Conservation (phyloP, 2,113 vertebrate genomes). For the Prionailurus bengalensis region DNA sequence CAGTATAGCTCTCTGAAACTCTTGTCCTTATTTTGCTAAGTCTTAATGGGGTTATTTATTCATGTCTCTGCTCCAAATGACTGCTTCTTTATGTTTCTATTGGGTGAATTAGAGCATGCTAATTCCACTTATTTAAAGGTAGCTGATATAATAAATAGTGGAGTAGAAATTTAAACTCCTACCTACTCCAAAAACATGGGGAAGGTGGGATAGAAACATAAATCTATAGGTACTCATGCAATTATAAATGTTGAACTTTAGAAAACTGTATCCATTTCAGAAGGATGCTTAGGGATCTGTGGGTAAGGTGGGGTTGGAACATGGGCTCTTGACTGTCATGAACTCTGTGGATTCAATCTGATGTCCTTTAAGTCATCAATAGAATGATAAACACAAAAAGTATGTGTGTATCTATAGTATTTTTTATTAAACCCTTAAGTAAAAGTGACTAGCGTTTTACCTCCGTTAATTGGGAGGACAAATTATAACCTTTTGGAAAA, state of each 20-base stretch:
- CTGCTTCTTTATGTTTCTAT: not conserved
- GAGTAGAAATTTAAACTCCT: not conserved
- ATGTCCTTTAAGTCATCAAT: not conserved
- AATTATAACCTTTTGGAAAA: not conserved
- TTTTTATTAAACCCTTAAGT: not conserved
- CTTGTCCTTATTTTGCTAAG: not conserved
- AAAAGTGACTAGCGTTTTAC: not conserved
- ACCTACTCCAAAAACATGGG: not conserved
- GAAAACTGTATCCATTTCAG: not conserved
- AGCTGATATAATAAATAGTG: not conserved
- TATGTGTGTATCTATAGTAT: not conserved
- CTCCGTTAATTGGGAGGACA: not conserved
- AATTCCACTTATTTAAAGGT: not conserved
- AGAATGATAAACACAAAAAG: not conserved
- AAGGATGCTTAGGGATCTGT: not conserved
- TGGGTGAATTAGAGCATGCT: not conserved
- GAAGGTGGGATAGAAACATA: not conserved
- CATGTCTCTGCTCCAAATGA: not conserved
- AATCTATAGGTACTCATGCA: not conserved
- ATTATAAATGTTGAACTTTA: not conserved
- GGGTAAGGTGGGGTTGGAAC: not conserved
- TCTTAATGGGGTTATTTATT: not conserved
- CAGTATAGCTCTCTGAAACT: not conserved
- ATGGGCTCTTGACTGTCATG: not conserved
- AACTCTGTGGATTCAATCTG: not conserved